Evolutionary conservation across 2,888 invertebrate species (phyloP).

Genomic region (Digitonthophagus gazella): DNA sequence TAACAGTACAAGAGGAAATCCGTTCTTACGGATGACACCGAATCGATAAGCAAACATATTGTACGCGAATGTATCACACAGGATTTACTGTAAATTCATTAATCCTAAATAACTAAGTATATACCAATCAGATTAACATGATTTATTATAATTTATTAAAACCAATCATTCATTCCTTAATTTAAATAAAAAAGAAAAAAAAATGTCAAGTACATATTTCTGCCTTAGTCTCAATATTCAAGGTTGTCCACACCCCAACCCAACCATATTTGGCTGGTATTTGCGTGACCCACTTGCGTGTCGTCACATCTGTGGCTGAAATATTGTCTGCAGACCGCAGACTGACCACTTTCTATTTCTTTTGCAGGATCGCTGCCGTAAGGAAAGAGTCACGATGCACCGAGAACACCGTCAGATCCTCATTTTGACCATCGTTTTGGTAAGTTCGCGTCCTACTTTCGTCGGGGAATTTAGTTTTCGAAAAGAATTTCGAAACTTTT

Average conservation of each 20-base stretch:
- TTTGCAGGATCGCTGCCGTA: constrained; percentile 27
- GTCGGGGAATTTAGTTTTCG: background rate
- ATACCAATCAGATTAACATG: background rate
- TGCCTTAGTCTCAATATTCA: constrained; percentile 6
- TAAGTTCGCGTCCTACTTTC: constrained; percentile 32
- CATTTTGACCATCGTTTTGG: constrained; percentile 36
- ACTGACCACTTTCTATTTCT: constrained; percentile 42
- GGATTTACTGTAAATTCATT: background rate
- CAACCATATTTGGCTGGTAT: background rate
- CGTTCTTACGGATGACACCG: background rate
- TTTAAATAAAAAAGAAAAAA: too few relatives aligned
- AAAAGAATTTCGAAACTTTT: background rate
- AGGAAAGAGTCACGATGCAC: constrained; percentile 34
- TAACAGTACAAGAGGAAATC: background rate
- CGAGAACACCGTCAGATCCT: constrained; percentile 33
- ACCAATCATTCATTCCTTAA: too few relatives aligned
- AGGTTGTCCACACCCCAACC: constrained; percentile 14
- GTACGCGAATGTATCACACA: background rate
- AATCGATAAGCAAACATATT: background rate
- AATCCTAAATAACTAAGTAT: background rate
- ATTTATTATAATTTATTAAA: too few relatives aligned
- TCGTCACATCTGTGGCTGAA: constrained; percentile 2
- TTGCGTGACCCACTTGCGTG: constrained; percentile 35
- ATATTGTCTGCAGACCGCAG: constrained; percentile 20
- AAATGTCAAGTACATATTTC: background rate